phyloP scores from a whole-genome alignment of 2,888 invertebrate species.

The Volucella inflata region DNA sequence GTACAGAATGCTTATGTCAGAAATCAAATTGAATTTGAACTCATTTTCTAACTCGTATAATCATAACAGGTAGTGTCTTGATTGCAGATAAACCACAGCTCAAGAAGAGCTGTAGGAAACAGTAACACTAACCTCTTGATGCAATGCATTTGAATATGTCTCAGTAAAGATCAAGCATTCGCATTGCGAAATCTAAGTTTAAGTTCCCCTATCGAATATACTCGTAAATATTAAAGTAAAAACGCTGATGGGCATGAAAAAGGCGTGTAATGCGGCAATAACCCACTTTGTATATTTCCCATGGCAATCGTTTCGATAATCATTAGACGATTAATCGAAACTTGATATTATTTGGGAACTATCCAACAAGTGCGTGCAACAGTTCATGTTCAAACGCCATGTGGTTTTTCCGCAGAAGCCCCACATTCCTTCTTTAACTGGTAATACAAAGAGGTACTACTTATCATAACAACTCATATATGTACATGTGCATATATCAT shows the following conservation, averaged over 20 bases:
- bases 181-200: neutral
- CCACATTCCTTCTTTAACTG: neutral
- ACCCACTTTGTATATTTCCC: slow-evolving; percentile 7
- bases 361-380: slow-evolving; percentile 5
- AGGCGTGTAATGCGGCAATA: neutral
- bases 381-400: slow-evolving; percentile 52
- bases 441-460: neutral
- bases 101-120: no score
- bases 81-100: no score
- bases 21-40: no score
- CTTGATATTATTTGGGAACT: slow-evolving; percentile 10
- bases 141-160: no score
- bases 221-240: neutral
- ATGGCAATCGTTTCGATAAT: neutral
- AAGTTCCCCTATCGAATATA: neutral
- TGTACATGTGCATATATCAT: neutral
- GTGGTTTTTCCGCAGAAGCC: slow-evolving; percentile 27
- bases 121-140: no score
- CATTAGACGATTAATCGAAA: slow-evolving; percentile 27
- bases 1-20: no score
- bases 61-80: no score
- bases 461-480: neutral
- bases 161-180: no score
- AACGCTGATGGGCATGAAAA: neutral
- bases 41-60: no score